These are phyloP conservation scores for Propithecus coquereli DNA, from an alignment of 2,113 vertebrate species.

Conservation along the genomic window DNA sequence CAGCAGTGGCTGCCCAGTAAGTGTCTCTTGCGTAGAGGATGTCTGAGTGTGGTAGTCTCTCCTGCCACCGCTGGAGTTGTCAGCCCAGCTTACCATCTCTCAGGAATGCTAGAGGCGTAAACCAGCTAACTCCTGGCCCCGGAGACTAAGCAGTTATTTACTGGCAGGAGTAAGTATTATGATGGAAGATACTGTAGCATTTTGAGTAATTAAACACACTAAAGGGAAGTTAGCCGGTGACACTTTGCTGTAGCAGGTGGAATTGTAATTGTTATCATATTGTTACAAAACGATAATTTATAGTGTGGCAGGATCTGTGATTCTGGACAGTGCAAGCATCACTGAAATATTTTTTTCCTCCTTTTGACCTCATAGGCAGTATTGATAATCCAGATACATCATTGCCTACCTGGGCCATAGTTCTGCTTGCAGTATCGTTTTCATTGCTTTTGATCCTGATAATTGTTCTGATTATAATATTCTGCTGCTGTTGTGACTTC, in stretches of 20 bases:
- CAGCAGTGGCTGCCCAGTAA: too few species aligned
- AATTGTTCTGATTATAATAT: constrained; percentile 72
- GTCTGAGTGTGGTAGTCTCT: rapidly evolving
- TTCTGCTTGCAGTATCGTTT: not conserved
- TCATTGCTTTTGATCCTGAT: constrained; percentile 75
- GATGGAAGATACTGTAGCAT: too few species aligned
- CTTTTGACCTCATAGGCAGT: not conserved
- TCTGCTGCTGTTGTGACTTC: constrained; percentile 71
- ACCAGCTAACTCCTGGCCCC: rapidly evolving
- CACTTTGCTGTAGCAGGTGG: not conserved
- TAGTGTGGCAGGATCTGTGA: not conserved
- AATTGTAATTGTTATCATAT: too few species aligned
- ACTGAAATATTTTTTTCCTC: not conserved
- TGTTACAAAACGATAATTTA: not conserved
- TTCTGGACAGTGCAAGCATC: not conserved
- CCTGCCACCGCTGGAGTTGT: too few species aligned
- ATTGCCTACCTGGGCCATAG: constrained; percentile 62
- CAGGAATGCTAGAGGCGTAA: not conserved
- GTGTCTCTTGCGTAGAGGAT: not conserved
- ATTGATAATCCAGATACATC: not conserved
- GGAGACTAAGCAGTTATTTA: not conserved
- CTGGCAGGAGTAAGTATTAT: not conserved
- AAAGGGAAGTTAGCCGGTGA: not conserved
- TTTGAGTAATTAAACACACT: not conserved
- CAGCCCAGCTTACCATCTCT: not conserved